phyloP scores from a whole-genome alignment of 1,140 invertebrate species.

The Metaphire vulgaris region DNA sequence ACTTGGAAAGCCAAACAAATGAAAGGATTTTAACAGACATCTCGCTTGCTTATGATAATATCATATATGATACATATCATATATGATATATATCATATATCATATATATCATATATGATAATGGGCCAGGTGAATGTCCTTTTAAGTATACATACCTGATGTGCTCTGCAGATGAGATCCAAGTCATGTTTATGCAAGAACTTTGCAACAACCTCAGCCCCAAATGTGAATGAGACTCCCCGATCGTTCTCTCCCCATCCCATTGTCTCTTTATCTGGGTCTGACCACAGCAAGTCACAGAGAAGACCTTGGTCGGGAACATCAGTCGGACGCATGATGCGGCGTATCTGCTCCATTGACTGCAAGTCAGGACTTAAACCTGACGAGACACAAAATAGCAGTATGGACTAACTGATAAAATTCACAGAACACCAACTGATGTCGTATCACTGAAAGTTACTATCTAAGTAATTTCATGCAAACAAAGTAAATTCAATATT shows the following conservation, averaged over 20 bases:
- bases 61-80: no score
- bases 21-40: no score
- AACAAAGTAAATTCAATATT: no score
- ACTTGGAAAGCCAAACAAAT: no score
- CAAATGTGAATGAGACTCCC: slow-evolving; percentile 57
- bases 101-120: no score
- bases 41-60: no score
- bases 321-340: slow-evolving; percentile 58
- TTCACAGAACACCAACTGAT: no score
- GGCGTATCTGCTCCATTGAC: slow-evolving; percentile 58
- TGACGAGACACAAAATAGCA: slow-evolving; percentile 30
- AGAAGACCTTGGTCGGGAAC: slow-evolving; percentile 57
- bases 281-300: slow-evolving; percentile 60
- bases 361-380: slow-evolving; percentile 56
- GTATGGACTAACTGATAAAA: not conserved
- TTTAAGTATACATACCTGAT: slow-evolving; percentile 50
- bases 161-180: slow-evolving; percentile 57
- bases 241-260: slow-evolving; percentile 59
- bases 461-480: no score
- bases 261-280: slow-evolving; percentile 58
- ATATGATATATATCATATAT: no score
- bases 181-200: slow-evolving; percentile 58
- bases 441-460: no score
- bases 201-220: slow-evolving; percentile 57
- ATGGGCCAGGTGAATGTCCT: no score